Evolutionary conservation across 2,797 vertebrate species (phyloP).

Genomic region (Sebastes matsubarae): DNA sequence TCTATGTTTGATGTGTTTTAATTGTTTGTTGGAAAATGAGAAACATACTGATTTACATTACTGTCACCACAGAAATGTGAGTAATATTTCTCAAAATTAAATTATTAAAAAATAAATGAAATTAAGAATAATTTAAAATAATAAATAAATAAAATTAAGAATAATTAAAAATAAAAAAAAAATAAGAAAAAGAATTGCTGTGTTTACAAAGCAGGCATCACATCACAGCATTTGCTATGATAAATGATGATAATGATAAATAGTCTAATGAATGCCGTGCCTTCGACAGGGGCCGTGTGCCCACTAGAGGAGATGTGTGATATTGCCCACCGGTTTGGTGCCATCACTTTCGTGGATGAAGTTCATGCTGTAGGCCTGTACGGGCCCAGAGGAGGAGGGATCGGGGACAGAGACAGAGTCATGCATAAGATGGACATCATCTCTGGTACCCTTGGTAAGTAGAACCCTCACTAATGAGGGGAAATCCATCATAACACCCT

Average conservation of each 20-base stretch:
- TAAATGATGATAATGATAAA: neutral
- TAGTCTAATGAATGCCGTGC: neutral
- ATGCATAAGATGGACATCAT: constrained; percentile 98
- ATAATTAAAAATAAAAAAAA: too few relatives aligned
- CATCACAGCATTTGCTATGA: neutral
- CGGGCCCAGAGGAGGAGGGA: constrained; percentile 89
- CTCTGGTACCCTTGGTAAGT: constrained; percentile 92
- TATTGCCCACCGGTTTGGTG: constrained; percentile 89
- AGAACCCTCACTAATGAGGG: neutral
- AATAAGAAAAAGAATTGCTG: too few relatives aligned
- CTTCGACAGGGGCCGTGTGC: constrained; percentile 88
- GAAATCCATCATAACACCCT: neutral
- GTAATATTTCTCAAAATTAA: neutral
- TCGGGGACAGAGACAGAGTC: constrained; percentile 91
- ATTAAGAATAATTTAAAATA: neutral
- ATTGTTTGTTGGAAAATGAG: neutral
- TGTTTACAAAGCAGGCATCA: neutral
- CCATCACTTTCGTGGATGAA: constrained; percentile 95
- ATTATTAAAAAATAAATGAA: too few relatives aligned
- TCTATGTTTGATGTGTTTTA: too few relatives aligned
- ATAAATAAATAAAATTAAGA: neutral
- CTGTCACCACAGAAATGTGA: neutral
- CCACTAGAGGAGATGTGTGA: constrained; percentile 93
- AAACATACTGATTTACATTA: neutral
- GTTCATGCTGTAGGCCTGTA: constrained; percentile 96